Evolutionary conservation across 2,888 invertebrate species (phyloP).

Genomic region (Esperia sulphurella): DNA sequence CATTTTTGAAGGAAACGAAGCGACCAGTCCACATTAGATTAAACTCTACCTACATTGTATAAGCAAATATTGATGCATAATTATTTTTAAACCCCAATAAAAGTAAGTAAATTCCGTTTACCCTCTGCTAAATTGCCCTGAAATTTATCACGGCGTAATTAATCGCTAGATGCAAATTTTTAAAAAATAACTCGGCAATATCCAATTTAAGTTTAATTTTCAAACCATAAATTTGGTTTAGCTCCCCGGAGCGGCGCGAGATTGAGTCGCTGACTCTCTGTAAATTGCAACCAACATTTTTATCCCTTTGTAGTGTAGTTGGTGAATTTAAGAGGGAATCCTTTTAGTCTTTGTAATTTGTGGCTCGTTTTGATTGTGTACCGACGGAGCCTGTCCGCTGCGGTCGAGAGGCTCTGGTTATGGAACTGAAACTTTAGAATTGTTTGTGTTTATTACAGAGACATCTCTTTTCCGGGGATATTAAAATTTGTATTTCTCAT

Average conservation of each 20-base stretch:
- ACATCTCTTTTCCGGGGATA: background rate
- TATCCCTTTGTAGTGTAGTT: constrained; percentile 67
- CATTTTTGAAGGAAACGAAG: no score
- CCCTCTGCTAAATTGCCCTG: constrained; percentile 38
- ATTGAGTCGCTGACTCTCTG: constrained; percentile 55
- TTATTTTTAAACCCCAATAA: background rate
- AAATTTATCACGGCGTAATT: constrained; percentile 38
- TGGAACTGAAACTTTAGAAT: background rate
- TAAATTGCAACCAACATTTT: constrained; percentile 71
- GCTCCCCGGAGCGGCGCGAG: constrained; percentile 61
- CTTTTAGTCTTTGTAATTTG: constrained; percentile 56
- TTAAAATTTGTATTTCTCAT: background rate
- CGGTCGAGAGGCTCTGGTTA: constrained; percentile 32
- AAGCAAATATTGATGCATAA: background rate
- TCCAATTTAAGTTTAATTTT: constrained; percentile 77
- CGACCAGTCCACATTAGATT: no score
- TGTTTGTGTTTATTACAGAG: background rate
- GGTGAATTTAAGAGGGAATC: constrained; percentile 55
- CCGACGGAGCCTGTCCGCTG: constrained; percentile 40
- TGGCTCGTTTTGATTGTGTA: constrained; percentile 54
- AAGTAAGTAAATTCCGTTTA: constrained; percentile 24
- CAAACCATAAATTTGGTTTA: constrained; percentile 74
- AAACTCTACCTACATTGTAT: no score
- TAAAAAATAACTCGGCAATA: constrained; percentile 64
- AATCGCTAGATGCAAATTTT: constrained; percentile 51